Evolutionary conservation across 2,888 invertebrate genomes (phyloP).

Genomic region (Acronicta alni): DNA sequence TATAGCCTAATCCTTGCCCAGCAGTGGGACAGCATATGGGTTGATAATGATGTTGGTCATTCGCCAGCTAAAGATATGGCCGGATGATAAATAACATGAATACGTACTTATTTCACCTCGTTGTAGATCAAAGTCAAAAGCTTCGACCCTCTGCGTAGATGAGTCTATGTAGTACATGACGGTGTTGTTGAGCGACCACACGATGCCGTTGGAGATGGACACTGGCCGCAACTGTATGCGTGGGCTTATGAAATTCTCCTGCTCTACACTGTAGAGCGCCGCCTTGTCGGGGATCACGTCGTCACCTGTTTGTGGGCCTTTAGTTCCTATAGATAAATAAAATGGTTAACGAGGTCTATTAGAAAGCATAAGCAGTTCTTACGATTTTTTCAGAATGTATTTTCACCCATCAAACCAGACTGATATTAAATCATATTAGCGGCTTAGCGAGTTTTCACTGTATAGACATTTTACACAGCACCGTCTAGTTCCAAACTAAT

Average conservation of each 20-base stretch:
- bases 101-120: constrained; percentile 74
- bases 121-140: constrained; percentile 90
- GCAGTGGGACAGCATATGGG: too few species aligned
- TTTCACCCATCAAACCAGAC: too few species aligned
- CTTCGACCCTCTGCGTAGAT: constrained; percentile 90
- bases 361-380: too few species aligned
- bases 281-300: constrained; percentile 86
- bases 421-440: too few species aligned
- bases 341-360: too few species aligned
- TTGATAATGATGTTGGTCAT: too few species aligned
- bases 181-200: constrained; percentile 91
- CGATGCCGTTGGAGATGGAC: constrained; percentile 93
- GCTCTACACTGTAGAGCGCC: constrained; percentile 87
- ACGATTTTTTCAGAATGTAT: too few species aligned
- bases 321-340: constrained; percentile 84
- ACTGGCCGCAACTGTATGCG: constrained; percentile 78
- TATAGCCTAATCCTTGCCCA: too few species aligned
- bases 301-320: constrained; percentile 88
- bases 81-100: not conserved
- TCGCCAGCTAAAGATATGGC: too few species aligned
- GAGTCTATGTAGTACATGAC: constrained; percentile 94
- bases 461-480: too few species aligned
- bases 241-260: constrained; percentile 63
- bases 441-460: too few species aligned
- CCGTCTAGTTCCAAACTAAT: too few species aligned